Base-by-base conservation (phyloP, 2,888 invertebrate genomes). In the Ariolimax columbianus region DNA sequence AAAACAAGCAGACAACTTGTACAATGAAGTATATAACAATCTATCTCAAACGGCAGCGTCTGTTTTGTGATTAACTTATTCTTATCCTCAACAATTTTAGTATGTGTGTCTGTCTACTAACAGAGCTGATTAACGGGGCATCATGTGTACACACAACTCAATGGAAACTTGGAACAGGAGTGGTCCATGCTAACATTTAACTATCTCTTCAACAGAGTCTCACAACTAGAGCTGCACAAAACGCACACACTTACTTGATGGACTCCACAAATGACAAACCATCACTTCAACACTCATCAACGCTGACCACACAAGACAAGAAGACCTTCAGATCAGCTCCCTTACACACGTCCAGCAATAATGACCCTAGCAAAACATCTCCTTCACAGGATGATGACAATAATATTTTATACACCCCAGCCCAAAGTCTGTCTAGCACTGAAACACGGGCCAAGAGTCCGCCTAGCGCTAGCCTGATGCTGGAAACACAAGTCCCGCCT, bases 341-440 rank as follows among this genome's bases (percentile, higher is more conserved):
- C 0, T 1, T 30, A 75, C 14, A 19, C 33, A 36, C 51, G 2
- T 43, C 73, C 43, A 19, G 33, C 19, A 75, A 17, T n/a, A 55
- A 47, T 4, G 30, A 19, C 33, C 19, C 51, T 6, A 33, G 3
- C 23, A 33, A 51, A 0, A 75, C 23, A n/a, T n/a, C 19, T 40
- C 3, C 30, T 30, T 47, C 47, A 51, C 51, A 19, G 30, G 33
- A 51, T 23, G 3, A 33, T 17, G 51, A 75, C 0, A 30, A 47
- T 4, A 19, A 33, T 33, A 33, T 51, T 51, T 23, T 75, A 75
- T 51, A 75, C n/a, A 51, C 75, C 30, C 75, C 75, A 36, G 75
- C 33, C 6, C 30, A n/a, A 23, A 75, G 75, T 51, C 33, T 75
- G 19, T 51, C 75, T 1, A 75, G 75, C 33, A 33, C 30, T 19